A percentile compares a stretch with the other conserved stretches of the same genome.
Conservation (phyloP, 2,888 invertebrate species). For the Hermaeophaga mercurialis region DNA sequence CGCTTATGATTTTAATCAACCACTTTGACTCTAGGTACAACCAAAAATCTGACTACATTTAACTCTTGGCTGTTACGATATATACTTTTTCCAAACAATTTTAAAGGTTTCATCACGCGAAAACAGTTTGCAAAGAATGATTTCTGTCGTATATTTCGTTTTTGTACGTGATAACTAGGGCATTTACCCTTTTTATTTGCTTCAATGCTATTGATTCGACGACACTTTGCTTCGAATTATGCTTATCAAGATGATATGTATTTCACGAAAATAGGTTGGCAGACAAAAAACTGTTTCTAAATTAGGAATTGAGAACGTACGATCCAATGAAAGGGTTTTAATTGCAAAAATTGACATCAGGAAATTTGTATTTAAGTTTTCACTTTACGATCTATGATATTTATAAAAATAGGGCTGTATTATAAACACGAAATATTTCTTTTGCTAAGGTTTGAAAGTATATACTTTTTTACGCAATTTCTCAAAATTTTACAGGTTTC, state of each 20-base stretch:
- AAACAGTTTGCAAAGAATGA: background rate
- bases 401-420: too few relatives aligned
- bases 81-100: conserved; percentile 1
- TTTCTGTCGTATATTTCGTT: conserved; percentile 11
- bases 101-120: conserved; percentile 5
- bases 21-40: background rate
- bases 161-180: conserved; percentile 21
- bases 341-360: background rate
- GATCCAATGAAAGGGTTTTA: background rate
- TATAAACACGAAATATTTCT: too few relatives aligned
- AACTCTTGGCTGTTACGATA: background rate
- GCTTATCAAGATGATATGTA: conserved; percentile 13
- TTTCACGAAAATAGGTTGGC: conserved; percentile 3
- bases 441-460: too few relatives aligned
- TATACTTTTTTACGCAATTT: too few relatives aligned
- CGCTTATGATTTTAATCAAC: too few relatives aligned
- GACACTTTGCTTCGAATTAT: conserved; percentile 12
- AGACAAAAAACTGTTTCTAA: background rate
- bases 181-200: conserved; percentile 16
- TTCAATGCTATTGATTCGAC: conserved; percentile 10
- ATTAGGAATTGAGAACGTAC: background rate
- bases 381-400: too few relatives aligned
- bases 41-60: background rate
- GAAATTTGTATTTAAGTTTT: too few relatives aligned
- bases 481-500: too few relatives aligned